Evolutionary conservation across 2,113 vertebrate genomes (phyloP), one percentile per base, ranked within the genome.

Genomic region (Nibea coibor): DNA sequence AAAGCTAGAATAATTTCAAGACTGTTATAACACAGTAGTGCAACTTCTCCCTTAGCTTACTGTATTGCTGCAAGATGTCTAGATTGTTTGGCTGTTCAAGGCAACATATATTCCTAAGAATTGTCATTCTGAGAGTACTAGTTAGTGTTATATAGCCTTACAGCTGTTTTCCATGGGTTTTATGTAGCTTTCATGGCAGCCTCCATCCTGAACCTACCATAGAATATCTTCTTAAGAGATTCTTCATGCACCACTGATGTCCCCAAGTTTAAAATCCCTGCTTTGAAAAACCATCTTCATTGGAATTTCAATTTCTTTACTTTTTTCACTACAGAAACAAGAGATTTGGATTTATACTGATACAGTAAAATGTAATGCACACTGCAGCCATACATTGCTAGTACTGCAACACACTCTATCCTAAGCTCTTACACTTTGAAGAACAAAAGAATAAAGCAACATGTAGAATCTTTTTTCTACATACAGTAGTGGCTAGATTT

Each of bases 221-320:
- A 72, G 72, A 78, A 91, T 72, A 87, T 86, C 83, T 77, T 69
- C 88, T 87, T 88, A 88, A 90, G 53, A 86, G 88, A 90, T 89
- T 88, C 20, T 89, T 85, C 85, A 83, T 75, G 87, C 87, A 68
- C 75, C 76, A 80, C 71, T 79, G 83, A 79, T 69, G 67, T 75
- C 56, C 67, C 70, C 47, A 43, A 78, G 39, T 88, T 81, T 77
- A 63, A 88, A 90, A 89, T 75, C 88, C 78, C 57, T 71, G 58
- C 54, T 78, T 74, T 50, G 43, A 61, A 86, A 88, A 58, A 79
- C 42, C 4, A 35, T 62, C 66, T 62, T 56, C 3, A 42, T 24
- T 57, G 75, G 66, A 84, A 84, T 88, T 78, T 78, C 62, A 88
- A 85, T 83, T 31, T 57, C 39, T 84, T 83, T 74, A n/a, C 57